These are phyloP conservation scores for Pseudorectes ferrugineus DNA, from an alignment of 2,113 vertebrate species.

Conservation along the genomic window DNA sequence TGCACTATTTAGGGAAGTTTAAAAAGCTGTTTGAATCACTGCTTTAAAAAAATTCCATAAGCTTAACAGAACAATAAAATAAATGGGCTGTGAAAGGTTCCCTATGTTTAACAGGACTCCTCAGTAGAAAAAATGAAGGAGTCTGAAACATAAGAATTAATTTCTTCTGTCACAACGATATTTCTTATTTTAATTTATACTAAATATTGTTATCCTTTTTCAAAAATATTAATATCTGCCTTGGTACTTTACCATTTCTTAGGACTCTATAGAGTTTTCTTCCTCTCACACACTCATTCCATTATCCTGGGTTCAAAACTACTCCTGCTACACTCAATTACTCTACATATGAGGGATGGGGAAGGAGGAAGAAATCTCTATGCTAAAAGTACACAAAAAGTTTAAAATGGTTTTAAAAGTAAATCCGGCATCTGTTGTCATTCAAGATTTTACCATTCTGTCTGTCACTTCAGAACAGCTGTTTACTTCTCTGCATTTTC, in stretches of 20 bases:
- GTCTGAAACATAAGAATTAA: neutral
- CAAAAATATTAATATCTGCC: neutral
- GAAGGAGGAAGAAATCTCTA: neutral
- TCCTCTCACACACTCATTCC: neutral
- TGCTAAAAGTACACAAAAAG: neutral
- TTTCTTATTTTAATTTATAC: neutral
- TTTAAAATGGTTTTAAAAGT: neutral
- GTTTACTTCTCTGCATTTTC: neutral
- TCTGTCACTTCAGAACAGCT: neutral
- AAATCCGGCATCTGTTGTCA: neutral
- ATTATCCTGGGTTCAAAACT: neutral
- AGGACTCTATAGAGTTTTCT: neutral
- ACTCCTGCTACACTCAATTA: neutral
- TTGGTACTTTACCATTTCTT: neutral
- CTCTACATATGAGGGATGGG: neutral
- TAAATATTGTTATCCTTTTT: neutral
- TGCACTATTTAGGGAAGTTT: neutral
- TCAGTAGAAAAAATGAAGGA: neutral
- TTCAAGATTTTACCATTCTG: neutral
- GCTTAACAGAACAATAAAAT: neutral
- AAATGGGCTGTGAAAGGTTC: neutral
- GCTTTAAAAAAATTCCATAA: neutral
- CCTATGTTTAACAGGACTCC: neutral
- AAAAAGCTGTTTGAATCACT: neutral
- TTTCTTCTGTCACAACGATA: neutral